Base-by-base conservation (phyloP, 1,140 invertebrate genomes). In the Hermetia illucens region DNA sequence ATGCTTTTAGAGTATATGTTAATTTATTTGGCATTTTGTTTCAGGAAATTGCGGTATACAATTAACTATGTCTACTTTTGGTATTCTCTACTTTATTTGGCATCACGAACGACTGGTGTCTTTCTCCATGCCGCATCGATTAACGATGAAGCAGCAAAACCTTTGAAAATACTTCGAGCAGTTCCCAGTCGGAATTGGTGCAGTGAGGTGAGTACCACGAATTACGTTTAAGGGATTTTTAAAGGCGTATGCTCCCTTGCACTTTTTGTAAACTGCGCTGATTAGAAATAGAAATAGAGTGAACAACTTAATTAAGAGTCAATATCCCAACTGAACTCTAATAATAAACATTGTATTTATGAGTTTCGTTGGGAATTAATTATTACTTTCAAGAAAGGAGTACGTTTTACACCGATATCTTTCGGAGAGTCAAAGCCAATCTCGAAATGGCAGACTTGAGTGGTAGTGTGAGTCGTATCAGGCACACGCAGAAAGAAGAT, bases 61-160 rank as follows among this genome's bases (percentile, higher is more conserved):
- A 53, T 69, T 21, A 69, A 71, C 43, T 68, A 65, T 13, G 40
- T 70, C 0, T 77, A 75, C 43, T 75, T 74, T 40, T 71, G 68
- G 47, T 73, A 66, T 43, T 75, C 73, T 3, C 67, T 76, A 44
- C 60, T 69, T 13, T 74, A 71, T 47, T 46, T 77, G 15, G 48
- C 77, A 22, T 51, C 64, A 5, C 63, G 72, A 36, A 71, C 69
- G 0, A 58, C 62, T 2, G 62, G 63, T 3, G 70, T 77, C 2
- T 74, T 71, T 5, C 48, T 76, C 8, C 69, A 59, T 10, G 72
- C 71, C 1, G 72, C 74, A 4, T 60, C 62, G 10, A 64, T 77
- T 21, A 64, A 75, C 44, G 72, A 75, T 40, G 64, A 73, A 40
- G 71, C 69, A 16, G 60, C 62, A 24, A 49, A 68, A 21, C 66